These are phyloP conservation scores for Varanus salvator DNA, from an alignment of 2,113 vertebrate genomes.

Conservation along the genomic window DNA sequence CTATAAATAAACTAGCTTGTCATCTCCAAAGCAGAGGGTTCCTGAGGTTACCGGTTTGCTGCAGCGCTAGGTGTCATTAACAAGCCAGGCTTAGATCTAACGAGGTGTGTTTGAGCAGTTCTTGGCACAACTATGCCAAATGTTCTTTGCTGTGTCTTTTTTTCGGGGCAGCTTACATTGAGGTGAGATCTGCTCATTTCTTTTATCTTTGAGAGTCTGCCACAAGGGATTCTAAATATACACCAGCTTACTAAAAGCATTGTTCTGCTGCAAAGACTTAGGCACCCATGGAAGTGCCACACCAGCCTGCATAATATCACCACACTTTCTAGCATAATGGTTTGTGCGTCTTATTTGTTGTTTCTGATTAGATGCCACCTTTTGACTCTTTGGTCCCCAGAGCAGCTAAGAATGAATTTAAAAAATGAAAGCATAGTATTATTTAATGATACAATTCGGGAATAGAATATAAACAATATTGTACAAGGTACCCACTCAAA, in stretches of 20 bases:
- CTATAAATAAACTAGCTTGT: conserved; percentile 12
- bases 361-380: neutral
- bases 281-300: neutral
- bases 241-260: neutral
- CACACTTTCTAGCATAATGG: neutral
- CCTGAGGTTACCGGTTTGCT: neutral
- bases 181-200: neutral
- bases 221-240: neutral
- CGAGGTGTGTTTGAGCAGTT: neutral
- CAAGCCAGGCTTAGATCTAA: neutral
- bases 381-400: neutral
- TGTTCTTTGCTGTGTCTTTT: neutral
- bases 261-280: neutral
- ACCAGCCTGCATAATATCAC: neutral
- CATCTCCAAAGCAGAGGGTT: neutral
- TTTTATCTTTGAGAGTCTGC: neutral
- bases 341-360: neutral
- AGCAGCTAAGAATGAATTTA: neutral
- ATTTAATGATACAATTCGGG: neutral
- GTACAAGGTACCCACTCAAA: neutral
- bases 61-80: neutral
- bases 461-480: neutral
- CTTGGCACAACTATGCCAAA: neutral
- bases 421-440: neutral
- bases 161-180: neutral